Conservation (phyloP, 2,797 vertebrate genomes). For the Fringilla coelebs region DNA sequence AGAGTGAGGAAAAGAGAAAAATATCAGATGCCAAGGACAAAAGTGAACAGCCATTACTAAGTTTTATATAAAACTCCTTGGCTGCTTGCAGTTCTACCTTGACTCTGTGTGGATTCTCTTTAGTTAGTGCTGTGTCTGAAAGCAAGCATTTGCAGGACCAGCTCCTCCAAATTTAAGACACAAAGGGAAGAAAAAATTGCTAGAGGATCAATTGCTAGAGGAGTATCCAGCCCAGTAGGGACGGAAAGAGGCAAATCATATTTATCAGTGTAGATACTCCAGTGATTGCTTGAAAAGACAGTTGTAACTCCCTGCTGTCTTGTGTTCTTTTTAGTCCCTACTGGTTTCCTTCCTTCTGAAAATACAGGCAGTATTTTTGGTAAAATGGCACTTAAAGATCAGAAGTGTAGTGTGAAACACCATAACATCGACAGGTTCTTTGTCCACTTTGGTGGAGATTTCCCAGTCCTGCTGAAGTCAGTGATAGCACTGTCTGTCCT, state of each 20-base stretch:
- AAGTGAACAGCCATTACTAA: neutral
- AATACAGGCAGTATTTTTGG: neutral
- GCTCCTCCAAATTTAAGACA: neutral
- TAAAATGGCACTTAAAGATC: neutral
- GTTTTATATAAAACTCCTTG: neutral
- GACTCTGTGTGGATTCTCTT: neutral
- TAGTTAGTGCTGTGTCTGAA: neutral
- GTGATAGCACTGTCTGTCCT: neutral
- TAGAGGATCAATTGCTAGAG: neutral
- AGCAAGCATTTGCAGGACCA: neutral
- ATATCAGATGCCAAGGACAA: neutral
- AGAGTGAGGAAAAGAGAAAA: neutral
- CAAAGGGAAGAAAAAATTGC: neutral
- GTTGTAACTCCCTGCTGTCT: neutral
- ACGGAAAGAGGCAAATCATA: neutral
- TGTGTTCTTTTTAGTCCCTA: neutral
- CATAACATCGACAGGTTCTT: neutral
- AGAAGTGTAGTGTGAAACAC: neutral
- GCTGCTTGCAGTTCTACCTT: neutral
- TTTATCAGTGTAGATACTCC: neutral
- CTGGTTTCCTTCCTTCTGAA: neutral
- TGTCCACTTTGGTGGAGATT: neutral
- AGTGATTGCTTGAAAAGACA: neutral
- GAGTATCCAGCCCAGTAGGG: neutral
- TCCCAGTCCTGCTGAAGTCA: neutral